Conservation (phyloP, 2,113 vertebrate genomes). For the Galbula dea region DNA sequence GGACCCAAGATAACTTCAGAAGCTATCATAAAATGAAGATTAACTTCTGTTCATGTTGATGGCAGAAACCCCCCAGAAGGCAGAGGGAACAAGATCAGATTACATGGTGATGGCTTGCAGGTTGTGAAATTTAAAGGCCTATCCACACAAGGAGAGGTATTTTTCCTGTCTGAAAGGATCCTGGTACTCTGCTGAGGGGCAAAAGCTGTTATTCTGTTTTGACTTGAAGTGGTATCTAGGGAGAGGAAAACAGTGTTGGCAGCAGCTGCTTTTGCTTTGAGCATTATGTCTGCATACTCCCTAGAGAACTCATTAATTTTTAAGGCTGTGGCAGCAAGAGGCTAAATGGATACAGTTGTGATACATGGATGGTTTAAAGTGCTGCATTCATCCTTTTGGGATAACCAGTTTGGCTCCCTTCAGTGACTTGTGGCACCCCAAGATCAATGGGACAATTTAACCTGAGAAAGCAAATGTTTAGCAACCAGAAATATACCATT, state of each 20-base stretch:
- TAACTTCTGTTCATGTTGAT: not conserved
- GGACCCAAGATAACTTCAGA: not conserved
- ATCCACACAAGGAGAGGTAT: not conserved
- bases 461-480: not conserved
- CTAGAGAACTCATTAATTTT: constrained; percentile 28
- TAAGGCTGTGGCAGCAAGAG: not conserved
- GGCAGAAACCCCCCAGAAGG: not conserved
- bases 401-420: not conserved
- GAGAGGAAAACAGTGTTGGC: not conserved
- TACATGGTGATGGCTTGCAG: not conserved
- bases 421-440: not conserved
- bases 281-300: not conserved
- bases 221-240: not conserved
- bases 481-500: not conserved
- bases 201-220: not conserved
- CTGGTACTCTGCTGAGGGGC: not conserved
- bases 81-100: not conserved
- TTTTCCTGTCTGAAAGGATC: not conserved
- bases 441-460: not conserved
- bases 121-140: not conserved
- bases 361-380: not conserved
- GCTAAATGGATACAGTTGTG: not conserved
- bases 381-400: not conserved
- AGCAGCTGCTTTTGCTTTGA: constrained; percentile 23
- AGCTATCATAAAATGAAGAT: not conserved